Percentiles rank a stretch among this genome's conserved stretches.
Evolutionary conservation across 2,797 vertebrate species (phyloP).

Genomic region (Ctenopoma kingsleyae): DNA sequence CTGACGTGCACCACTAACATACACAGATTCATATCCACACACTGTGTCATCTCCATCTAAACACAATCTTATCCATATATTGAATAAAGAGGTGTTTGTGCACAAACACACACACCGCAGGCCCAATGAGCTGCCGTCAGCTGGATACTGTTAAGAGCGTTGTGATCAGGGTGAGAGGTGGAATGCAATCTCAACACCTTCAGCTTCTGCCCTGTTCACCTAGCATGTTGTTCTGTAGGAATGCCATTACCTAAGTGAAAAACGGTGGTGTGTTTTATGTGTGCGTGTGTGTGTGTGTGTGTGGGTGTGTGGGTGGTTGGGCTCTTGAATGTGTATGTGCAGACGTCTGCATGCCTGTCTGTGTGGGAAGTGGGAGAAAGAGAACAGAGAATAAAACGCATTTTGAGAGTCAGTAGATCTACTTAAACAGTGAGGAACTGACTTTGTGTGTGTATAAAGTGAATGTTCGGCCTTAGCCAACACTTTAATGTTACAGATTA

Average conservation of each 20-base stretch:
- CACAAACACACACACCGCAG: conserved; percentile 10
- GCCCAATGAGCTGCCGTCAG: conserved; percentile 55
- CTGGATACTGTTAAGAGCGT: conserved; percentile 66
- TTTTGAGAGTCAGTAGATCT: conserved; percentile 38
- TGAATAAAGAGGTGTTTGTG: neutral
- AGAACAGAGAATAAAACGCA: conserved; percentile 10
- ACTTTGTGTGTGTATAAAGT: conserved; percentile 29
- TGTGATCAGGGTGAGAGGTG: conserved; percentile 38
- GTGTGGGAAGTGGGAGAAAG: conserved; percentile 14
- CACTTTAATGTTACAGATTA: conserved; percentile 71
- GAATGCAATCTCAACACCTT: conserved; percentile 70
- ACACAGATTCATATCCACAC: neutral
- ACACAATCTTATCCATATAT: neutral
- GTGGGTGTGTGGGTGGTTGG: conserved; percentile 24
- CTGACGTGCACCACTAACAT: neutral
- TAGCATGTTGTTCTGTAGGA: conserved; percentile 67
- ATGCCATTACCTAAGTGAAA: conserved; percentile 70
- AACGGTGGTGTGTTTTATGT: conserved; percentile 22
- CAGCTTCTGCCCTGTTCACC: conserved; percentile 65
- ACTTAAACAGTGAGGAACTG: conserved; percentile 35
- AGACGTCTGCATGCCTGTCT: conserved; percentile 40
- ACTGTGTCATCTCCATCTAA: neutral
- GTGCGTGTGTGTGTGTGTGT: conserved; percentile 13
- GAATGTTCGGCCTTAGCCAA: conserved; percentile 48
- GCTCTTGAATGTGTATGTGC: conserved; percentile 28